Evolutionary conservation across 2,113 vertebrate genomes (phyloP).

Genomic region (Rhynchopsitta pachyrhyncha): DNA sequence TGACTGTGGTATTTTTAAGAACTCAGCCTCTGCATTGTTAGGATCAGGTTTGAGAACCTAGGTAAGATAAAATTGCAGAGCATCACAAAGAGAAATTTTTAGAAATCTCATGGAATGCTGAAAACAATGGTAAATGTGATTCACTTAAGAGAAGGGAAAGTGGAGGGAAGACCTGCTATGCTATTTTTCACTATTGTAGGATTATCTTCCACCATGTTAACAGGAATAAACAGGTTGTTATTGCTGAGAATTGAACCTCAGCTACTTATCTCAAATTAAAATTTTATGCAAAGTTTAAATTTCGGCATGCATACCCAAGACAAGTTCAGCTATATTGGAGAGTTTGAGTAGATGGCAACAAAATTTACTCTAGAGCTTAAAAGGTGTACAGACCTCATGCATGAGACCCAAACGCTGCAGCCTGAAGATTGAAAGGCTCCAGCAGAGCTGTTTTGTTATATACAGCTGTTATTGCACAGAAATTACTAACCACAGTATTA

Average conservation of each 20-base stretch:
- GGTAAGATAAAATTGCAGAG: not conserved
- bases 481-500: not conserved
- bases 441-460: not conserved
- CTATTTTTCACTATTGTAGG: not conserved
- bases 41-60: not conserved
- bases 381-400: not conserved
- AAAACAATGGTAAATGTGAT: not conserved
- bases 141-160: not conserved
- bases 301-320: not conserved
- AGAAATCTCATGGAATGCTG: not conserved
- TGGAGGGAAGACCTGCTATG: not conserved
- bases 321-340: not conserved
- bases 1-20: not conserved
- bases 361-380: not conserved
- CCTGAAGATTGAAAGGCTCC: not conserved
- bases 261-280: not conserved
- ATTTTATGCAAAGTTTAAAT: not conserved
- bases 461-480: not conserved
- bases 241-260: not conserved
- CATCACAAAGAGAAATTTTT: not conserved
- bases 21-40: not conserved
- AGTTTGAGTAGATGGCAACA: not conserved
- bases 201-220: not conserved
- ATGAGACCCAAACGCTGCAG: not conserved
- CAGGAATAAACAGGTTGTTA: not conserved